Evolutionary conservation across 2,797 vertebrate genomes (phyloP).

Genomic region (Sebastes itinus): DNA sequence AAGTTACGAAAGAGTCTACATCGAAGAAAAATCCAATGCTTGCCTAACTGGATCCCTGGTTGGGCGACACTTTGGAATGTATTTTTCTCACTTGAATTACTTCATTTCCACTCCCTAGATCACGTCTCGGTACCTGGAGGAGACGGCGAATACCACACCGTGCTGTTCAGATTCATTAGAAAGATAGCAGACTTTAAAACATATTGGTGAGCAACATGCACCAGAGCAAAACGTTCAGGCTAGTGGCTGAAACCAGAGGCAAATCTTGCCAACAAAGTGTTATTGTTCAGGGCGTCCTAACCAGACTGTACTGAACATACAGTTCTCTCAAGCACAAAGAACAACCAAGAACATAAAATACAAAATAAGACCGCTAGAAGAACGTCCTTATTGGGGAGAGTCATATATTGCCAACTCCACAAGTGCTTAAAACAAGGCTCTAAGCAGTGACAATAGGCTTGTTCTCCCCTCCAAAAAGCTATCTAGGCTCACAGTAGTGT

Average conservation of each 20-base stretch:
- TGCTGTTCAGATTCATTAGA: constrained; percentile 8
- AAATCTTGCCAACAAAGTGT: constrained; percentile 25
- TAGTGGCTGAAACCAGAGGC: not conserved
- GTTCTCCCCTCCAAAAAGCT: constrained; percentile 37
- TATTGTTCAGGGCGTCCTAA: constrained; percentile 24
- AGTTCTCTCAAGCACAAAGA: constrained; percentile 5
- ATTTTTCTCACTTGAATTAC: not conserved
- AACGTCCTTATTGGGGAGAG: not conserved
- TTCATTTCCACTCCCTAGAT: not conserved
- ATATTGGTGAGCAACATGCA: constrained; percentile 4
- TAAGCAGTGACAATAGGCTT: not conserved
- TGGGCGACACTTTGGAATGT: not conserved
- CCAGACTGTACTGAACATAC: not conserved
- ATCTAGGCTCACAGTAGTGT: constrained; percentile 36
- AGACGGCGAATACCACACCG: not conserved
- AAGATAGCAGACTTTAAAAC: constrained; percentile 6
- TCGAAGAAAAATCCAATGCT: not conserved
- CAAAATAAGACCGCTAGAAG: not conserved
- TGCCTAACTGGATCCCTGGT: not conserved
- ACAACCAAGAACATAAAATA: not conserved
- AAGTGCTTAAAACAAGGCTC: constrained; percentile 19
- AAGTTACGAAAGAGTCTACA: constrained; percentile 1
- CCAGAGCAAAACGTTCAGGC: constrained; percentile 13
- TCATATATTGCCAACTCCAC: not conserved
- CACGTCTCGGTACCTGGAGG: constrained; percentile 6